Percentiles rank a stretch among this genome's conserved stretches.
phyloP scores from a whole-genome alignment of 1,140 invertebrate genomes.

The Drosophila pseudoananassae region DNA sequence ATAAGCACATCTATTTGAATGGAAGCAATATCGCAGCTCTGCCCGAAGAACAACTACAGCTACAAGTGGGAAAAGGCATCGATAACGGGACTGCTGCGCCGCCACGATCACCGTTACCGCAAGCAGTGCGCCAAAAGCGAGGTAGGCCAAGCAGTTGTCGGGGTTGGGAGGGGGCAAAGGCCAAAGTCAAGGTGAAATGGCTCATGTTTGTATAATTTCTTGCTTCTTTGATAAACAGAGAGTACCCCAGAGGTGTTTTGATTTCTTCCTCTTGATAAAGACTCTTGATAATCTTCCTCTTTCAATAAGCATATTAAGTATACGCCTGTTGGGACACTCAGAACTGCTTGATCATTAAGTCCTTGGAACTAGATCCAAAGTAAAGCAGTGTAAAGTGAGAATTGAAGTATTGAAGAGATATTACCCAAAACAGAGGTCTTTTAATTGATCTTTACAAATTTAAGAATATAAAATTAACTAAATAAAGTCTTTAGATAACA shows the following conservation, averaged over 20 bases:
- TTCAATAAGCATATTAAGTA: too few relatives aligned
- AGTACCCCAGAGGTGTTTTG: not conserved
- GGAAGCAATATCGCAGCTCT: constrained; percentile 65
- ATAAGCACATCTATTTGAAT: constrained; percentile 62
- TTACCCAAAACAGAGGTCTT: too few relatives aligned
- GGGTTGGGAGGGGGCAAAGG: not conserved
- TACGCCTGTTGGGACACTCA: too few relatives aligned
- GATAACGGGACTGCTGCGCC: constrained; percentile 27
- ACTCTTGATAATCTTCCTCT: too few relatives aligned
- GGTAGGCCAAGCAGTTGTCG: constrained; percentile 8
- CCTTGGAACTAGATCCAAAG: too few relatives aligned
- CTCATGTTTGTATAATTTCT: not conserved
- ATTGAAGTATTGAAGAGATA: too few relatives aligned
- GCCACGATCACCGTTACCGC: constrained; percentile 26
- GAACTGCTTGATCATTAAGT: too few relatives aligned
- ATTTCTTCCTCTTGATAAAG: not conserved
- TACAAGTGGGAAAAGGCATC: constrained; percentile 1
- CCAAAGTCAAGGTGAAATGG: constrained; percentile 1
- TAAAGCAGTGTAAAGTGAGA: too few relatives aligned
- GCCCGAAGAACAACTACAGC: constrained; percentile 8
- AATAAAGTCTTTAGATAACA: too few relatives aligned
- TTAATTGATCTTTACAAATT: too few relatives aligned
- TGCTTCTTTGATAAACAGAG: not conserved
- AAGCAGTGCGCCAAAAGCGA: constrained; percentile 29
- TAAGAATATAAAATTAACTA: too few relatives aligned